phyloP scores from a whole-genome alignment of 2,113 vertebrate species.

The Gnathonemus longibarbis region DNA sequence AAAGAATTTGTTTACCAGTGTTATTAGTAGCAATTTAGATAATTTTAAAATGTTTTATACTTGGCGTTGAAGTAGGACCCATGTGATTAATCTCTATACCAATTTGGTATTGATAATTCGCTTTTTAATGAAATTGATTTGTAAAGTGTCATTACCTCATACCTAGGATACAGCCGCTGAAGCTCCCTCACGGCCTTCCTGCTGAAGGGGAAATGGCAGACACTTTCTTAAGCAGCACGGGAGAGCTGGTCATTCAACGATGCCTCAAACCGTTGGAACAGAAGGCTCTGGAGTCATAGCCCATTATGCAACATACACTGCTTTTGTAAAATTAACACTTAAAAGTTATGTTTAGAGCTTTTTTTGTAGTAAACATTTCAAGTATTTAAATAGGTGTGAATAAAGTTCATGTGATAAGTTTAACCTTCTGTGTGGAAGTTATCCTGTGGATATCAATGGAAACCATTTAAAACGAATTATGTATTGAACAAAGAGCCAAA shows the following conservation, averaged over 20 bases:
- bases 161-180: slow-evolving; percentile 79
- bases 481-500: not conserved
- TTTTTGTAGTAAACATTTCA: not conserved
- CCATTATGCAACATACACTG: not conserved
- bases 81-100: not conserved
- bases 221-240: slow-evolving; percentile 72
- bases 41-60: not conserved
- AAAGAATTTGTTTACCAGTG: not conserved
- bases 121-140: not conserved
- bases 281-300: slow-evolving; percentile 57
- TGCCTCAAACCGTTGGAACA: slow-evolving; percentile 56
- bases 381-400: not conserved
- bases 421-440: not conserved
- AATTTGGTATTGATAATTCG: not conserved
- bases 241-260: slow-evolving; percentile 73
- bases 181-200: slow-evolving; percentile 79
- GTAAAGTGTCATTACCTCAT: not conserved
- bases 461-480: not conserved
- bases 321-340: not conserved
- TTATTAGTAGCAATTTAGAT: not conserved
- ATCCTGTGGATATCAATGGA: not conserved
- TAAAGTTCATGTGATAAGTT: not conserved
- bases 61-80: not conserved
- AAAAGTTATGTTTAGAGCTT: not conserved
- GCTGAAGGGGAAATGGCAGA: slow-evolving; percentile 74